Conservation (phyloP, 2,797 vertebrate species). For the Pseudochirops corinnae region DNA sequence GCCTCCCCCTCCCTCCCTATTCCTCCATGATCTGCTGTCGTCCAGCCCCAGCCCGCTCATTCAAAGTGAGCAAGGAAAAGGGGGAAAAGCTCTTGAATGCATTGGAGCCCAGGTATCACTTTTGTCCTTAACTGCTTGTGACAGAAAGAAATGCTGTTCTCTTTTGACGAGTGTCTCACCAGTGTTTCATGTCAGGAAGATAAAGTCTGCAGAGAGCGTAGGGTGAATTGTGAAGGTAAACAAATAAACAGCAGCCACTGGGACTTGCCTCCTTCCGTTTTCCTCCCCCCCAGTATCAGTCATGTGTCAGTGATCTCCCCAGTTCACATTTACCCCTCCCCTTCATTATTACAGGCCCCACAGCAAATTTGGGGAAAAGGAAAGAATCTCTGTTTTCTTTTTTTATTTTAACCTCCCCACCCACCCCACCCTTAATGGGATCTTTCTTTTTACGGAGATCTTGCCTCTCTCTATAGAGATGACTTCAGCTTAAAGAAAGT, state of each 20-base stretch:
- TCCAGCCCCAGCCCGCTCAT: background rate
- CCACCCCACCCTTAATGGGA: background rate
- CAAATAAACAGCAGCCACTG: conserved; percentile 36
- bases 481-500: conserved; percentile 3
- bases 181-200: conserved; percentile 55
- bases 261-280: background rate
- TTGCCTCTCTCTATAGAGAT: conserved; percentile 7
- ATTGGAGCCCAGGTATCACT: conserved; percentile 37
- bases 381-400: background rate
- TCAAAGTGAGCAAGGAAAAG: conserved; percentile 14
- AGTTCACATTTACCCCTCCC: rapidly evolving
- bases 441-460: background rate
- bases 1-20: background rate
- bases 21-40: background rate
- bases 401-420: background rate
- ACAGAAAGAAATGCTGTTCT: conserved; percentile 59
- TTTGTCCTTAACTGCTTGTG: conserved; percentile 51
- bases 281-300: background rate
- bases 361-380: background rate
- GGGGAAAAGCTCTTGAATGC: conserved; percentile 28
- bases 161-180: conserved; percentile 62
- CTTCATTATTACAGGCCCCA: background rate
- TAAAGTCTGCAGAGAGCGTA: conserved; percentile 1
- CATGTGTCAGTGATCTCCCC: background rate
- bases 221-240: conserved; percentile 55